Evolutionary conservation across 2,797 vertebrate species (phyloP), one percentile per base, ranked within the genome.

Genomic region (Crocodylus rhombifer): DNA sequence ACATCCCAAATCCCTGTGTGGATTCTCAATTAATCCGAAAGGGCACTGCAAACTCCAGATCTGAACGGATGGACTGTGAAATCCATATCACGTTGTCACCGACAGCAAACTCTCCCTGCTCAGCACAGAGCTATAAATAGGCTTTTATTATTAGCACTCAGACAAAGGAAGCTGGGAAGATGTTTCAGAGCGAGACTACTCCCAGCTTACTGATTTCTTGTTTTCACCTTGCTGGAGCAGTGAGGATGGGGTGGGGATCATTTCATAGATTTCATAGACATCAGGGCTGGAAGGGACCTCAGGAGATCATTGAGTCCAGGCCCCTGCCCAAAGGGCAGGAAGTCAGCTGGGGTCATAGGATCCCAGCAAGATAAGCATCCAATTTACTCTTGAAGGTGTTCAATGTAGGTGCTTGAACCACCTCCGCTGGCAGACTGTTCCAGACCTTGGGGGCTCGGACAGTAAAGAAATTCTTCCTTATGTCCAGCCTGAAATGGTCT

Each of bases 151-250:
- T 95, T 96, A 97, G 93, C 92, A 92, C 93, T 93, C 91, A 96
- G 93, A 96, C 95, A 96, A 97, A 95, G 80, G 86, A 95, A 96
- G 94, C 94, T 89, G 94, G 88, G 93, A 96, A 96, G 94, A 92
- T 91, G 87, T 91, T 96, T 80, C 89, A 94, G 3, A 0, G 88
- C 82, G 83, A 89, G 92, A 89, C 94, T 82, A 85, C 93, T 93
- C 84, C 85, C 86, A 78, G 77, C 79, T 96, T 92, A 88, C 89
- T 84, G 94, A 94, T 96, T 95, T 93, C 94, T 92, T 84, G 82
- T 91, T 95, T 96, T 96, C 94, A 97, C 95, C 96, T 97, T 97
- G 93, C 71, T 89, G 89, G 14, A 83, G 20, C 36, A 94, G 93
- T 90, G 87, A 93, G 84, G 83, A 93, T 64, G 64, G 80, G 86